Base-by-base conservation (phyloP, 2,797 vertebrate species). In the Triplophysa bombifrons region DNA sequence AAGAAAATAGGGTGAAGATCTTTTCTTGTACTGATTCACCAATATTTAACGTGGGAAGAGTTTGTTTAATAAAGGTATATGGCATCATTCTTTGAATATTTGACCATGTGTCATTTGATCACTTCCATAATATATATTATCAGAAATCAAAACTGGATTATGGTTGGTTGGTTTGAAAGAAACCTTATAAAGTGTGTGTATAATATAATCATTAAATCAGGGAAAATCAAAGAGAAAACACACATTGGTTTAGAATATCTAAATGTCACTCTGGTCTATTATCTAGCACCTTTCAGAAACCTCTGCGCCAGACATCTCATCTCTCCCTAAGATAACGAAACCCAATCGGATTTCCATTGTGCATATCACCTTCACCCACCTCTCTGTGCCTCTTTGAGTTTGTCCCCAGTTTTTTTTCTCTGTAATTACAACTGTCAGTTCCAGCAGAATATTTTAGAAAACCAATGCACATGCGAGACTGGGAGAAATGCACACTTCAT, bases 401-500 rank as follows among this genome's bases (percentile, higher is more conserved):
- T 46, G 60, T 55, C 13, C 53, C 53, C 22, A 66, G 34, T 38
- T n/a, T 56, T 58, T 66, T 22, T 25, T 34, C 63, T n/a, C 27
- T 4, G 67, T 74, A 84, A 84, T 79, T 81, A 74, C 61, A 64
- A 19, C 79, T 60, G 56, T 78, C 83, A 81, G 44, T 50, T 81
- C 8, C 22, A 17, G 74, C 19, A 20, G 56, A 73, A 65, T 64
- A n/a, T 27, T 46, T 72, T 63, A 56, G 56, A 22, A 63, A 50
- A 9, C 12, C 80, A 44, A 60, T 64, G 71, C 63, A 51, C 66
- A 63, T 48, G 74, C 56, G 55, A 61, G 58, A 68, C n/a, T 55
- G 65, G 34, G 30, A 6, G 51, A 75, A 76, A 68, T 50, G 38
- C 51, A 79, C 76, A 79, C 83, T 82, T 84, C 83, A 82, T 84